Evolutionary conservation across 1,140 invertebrate species (phyloP).

Genomic region (Nebria ingens): DNA sequence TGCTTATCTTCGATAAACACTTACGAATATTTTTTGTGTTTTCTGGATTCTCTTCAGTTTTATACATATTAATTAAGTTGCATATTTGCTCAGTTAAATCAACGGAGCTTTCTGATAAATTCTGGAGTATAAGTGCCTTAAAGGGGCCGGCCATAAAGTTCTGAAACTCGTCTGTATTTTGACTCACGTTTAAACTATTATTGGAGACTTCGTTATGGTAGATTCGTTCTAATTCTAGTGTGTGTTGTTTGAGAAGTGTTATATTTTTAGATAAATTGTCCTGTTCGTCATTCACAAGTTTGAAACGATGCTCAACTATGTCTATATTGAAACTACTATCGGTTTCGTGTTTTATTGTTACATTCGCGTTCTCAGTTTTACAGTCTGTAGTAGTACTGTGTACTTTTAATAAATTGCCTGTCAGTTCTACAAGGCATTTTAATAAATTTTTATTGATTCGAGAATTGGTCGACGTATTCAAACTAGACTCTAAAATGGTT

Average conservation of each 20-base stretch:
- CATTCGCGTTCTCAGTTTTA: not conserved
- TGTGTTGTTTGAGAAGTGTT: not conserved
- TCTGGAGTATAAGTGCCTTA: not conserved
- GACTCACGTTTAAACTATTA: not conserved
- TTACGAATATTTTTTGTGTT: not conserved
- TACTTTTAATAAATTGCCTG: not conserved
- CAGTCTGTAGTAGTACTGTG: not conserved
- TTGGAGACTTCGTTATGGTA: not conserved
- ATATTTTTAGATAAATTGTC: not conserved
- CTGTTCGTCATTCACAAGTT: not conserved
- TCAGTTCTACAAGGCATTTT: not conserved
- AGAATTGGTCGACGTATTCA: not conserved
- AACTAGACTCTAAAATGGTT: not conserved
- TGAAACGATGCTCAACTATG: not conserved
- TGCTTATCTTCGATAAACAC: not conserved
- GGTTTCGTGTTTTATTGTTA: not conserved
- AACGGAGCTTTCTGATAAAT: not conserved
- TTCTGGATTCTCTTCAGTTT: not conserved
- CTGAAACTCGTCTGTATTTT: not conserved
- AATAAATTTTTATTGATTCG: not conserved
- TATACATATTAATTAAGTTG: not conserved
- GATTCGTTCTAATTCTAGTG: not conserved
- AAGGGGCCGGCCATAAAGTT: not conserved
- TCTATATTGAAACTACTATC: not conserved
- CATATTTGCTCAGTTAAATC: not conserved